Evolutionary conservation across 2,888 invertebrate species (phyloP).

Genomic region (Orchesellides sinensis): DNA sequence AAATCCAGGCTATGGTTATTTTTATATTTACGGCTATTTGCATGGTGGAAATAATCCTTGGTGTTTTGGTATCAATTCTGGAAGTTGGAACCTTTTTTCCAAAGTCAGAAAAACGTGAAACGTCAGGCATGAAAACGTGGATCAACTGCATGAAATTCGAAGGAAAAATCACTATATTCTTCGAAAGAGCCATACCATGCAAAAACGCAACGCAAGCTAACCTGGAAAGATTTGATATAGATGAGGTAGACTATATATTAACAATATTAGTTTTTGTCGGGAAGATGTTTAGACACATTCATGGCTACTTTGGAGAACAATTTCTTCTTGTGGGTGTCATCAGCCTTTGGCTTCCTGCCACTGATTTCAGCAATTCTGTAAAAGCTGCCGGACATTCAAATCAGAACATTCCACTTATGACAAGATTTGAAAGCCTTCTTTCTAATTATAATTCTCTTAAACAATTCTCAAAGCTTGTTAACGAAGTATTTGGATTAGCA

Average conservation of each 20-base stretch:
- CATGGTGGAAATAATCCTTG: too few relatives aligned
- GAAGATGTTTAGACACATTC: conserved; percentile 9
- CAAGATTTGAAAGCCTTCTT: conserved; percentile 5
- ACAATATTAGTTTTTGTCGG: not conserved
- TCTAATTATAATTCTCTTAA: conserved; percentile 3
- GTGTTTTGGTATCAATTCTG: too few relatives aligned
- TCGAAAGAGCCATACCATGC: not conserved
- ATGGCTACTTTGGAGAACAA: conserved; percentile 20
- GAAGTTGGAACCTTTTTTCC: too few relatives aligned
- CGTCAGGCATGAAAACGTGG: too few relatives aligned
- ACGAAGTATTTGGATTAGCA: conserved; percentile 3
- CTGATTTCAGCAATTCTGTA: conserved; percentile 1
- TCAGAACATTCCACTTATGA: not conserved
- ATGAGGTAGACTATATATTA: not conserved
- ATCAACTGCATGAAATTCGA: too few relatives aligned
- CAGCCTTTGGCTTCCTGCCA: conserved; percentile 17
- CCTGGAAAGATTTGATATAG: not conserved
- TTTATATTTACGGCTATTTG: too few relatives aligned
- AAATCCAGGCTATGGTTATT: too few relatives aligned
- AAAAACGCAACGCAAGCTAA: not conserved
- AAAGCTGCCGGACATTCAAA: not conserved
- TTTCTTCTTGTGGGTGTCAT: conserved; percentile 4
- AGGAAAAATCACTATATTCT: too few relatives aligned
- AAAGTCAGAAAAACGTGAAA: too few relatives aligned
- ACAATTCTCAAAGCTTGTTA: conserved; percentile 20